phyloP scores from a whole-genome alignment of 2,888 invertebrate species.

The Lepetodrilus schrolli region DNA sequence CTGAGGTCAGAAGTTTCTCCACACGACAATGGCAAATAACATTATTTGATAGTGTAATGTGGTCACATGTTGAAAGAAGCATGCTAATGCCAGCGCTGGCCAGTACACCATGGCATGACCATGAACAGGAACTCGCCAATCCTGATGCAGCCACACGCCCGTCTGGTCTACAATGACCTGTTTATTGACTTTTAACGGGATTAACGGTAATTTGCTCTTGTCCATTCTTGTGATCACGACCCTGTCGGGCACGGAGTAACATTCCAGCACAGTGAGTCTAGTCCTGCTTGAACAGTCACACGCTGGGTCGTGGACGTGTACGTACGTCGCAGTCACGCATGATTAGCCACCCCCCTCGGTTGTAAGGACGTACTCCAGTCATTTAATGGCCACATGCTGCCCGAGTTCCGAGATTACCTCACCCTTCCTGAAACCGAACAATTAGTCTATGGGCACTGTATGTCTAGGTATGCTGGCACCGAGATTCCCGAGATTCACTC shows the following conservation, averaged over 20 bases:
- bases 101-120: background rate
- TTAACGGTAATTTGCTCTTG: slow-evolving; percentile 1
- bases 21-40: no score
- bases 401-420: no score
- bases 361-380: no score
- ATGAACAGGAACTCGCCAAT: background rate
- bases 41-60: no score
- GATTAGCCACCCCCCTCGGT: no score
- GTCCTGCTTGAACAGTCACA: background rate
- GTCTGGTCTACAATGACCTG: background rate
- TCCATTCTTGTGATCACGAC: slow-evolving; percentile 15
- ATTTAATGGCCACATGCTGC: no score
- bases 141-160: background rate
- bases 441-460: no score
- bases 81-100: background rate
- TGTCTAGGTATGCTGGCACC: no score
- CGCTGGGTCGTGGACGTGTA: background rate
- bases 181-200: slow-evolving; percentile 23
- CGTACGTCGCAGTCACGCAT: background rate
- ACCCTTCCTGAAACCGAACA: no score
- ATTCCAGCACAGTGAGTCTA: background rate
- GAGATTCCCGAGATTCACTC: no score
- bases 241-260: background rate
- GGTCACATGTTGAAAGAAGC: background rate
- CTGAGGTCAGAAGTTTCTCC: no score